phyloP scores from a whole-genome alignment of 1,140 invertebrate genomes.

The Callitettix versicolor region DNA sequence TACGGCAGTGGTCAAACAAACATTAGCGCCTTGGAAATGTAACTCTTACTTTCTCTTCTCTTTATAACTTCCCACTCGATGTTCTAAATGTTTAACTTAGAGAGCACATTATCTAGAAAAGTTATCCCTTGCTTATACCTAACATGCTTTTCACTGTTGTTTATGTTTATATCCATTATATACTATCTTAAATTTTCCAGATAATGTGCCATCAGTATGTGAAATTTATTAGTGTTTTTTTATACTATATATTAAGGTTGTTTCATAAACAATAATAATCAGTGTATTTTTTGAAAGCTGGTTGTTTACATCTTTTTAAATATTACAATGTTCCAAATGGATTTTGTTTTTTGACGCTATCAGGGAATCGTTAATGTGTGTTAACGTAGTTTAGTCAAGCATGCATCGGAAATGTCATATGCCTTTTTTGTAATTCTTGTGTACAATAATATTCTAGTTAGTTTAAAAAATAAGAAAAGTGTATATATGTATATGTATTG shows the following conservation, averaged over 20 bases:
- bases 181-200: no score
- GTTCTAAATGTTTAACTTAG: no score
- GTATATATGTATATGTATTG: constrained; percentile 7
- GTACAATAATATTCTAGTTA: constrained; percentile 11
- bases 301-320: constrained; percentile 5
- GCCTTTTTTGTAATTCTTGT: constrained; percentile 9
- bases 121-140: no score
- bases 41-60: no score
- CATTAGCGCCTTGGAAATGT: no score
- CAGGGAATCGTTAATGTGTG: background rate
- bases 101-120: no score
- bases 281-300: constrained; percentile 1
- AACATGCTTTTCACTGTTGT: background rate
- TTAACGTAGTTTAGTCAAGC: background rate
- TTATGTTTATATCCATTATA: no score
- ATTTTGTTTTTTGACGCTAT: constrained; percentile 2
- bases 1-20: no score
- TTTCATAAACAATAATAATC: constrained; percentile 10
- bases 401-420: no score
- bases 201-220: background rate
- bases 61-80: no score
- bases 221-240: background rate
- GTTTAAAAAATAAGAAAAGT: background rate
- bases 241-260: constrained; percentile 8
- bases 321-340: background rate